Conservation (phyloP, 2,888 invertebrate genomes). For the Thysanoteuthis rhombus region DNA sequence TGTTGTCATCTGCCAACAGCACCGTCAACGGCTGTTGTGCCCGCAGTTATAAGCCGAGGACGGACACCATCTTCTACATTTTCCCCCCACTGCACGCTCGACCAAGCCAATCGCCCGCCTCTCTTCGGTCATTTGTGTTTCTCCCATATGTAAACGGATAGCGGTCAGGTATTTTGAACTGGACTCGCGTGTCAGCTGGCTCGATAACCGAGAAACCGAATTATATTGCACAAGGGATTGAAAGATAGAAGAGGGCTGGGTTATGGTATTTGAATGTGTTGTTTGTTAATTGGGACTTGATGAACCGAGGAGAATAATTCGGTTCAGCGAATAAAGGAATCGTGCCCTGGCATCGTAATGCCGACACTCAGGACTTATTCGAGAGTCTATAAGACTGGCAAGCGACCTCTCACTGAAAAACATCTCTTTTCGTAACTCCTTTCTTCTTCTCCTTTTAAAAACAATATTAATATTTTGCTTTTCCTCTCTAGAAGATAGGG, state of each 20-base stretch:
- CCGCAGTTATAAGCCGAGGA: not conserved
- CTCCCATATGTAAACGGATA: not conserved
- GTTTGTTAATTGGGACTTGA: conserved; percentile 12
- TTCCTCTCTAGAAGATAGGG: not conserved
- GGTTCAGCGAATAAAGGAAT: not conserved
- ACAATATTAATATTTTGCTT: not conserved
- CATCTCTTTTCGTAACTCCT: not conserved
- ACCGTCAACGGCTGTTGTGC: not conserved
- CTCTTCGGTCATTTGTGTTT: not conserved
- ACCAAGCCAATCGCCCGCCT: not conserved
- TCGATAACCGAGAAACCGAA: not conserved
- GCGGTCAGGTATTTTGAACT: not conserved
- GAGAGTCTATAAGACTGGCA: not conserved
- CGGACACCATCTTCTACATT: not conserved
- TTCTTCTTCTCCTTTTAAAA: not conserved
- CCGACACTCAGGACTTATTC: not conserved
- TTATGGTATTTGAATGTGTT: not conserved
- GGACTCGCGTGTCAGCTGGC: not conserved
- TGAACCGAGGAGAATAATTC: not conserved
- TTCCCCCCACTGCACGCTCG: not conserved
- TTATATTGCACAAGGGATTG: not conserved
- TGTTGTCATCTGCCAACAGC: not conserved
- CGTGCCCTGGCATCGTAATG: not conserved
- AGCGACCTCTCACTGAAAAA: not conserved
- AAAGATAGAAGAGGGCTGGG: not conserved